Conservation (phyloP, 53 echinoderm and acorn worm genomes). For the Stichopus horrens region DNA sequence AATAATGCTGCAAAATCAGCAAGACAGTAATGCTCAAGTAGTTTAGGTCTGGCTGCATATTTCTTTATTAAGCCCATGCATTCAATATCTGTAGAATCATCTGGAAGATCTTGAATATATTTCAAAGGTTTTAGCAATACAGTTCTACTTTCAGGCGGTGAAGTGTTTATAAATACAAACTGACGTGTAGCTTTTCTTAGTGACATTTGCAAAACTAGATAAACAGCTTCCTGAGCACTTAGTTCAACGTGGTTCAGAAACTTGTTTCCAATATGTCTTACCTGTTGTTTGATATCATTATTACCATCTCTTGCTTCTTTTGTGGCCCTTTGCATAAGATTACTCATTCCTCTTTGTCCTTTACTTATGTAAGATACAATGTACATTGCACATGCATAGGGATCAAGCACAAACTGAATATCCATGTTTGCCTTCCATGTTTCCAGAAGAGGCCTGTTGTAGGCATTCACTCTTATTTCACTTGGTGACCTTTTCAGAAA, state of each 20-base stretch:
- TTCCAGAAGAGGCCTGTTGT: conserved; percentile 45
- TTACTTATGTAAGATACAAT: conserved; percentile 60
- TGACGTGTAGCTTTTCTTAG: conserved; percentile 38
- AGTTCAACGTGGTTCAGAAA: conserved; percentile 47
- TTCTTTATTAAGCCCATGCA: conserved; percentile 8
- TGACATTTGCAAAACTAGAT: conserved; percentile 50
- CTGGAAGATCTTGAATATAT: conserved; percentile 42
- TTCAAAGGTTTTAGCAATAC: conserved; percentile 31
- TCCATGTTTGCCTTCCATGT: conserved; percentile 65
- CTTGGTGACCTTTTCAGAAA: conserved; percentile 46
- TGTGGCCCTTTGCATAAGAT: conserved; percentile 37
- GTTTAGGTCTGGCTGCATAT: conserved; percentile 46
- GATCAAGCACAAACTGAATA: conserved; percentile 50
- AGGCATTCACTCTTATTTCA: conserved; percentile 52
- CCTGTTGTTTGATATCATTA: conserved; percentile 9
- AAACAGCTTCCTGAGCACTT: conserved; percentile 51
- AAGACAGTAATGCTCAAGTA: conserved; percentile 43
- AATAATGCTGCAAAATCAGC: conserved; percentile 50
- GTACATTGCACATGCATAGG: conserved; percentile 64
- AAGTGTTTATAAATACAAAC: conserved; percentile 46
- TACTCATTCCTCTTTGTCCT: conserved; percentile 61
- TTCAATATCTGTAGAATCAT: conserved; percentile 48
- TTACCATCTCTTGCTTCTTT: conserved; percentile 51
- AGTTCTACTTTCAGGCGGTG: conserved; percentile 46
- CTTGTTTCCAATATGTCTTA: conserved; percentile 46